A percentile compares a stretch with the other conserved stretches of the same genome.
These are phyloP conservation scores for Troides aeacus DNA, from an alignment of 2,888 invertebrate genomes.

Conservation along the genomic window DNA sequence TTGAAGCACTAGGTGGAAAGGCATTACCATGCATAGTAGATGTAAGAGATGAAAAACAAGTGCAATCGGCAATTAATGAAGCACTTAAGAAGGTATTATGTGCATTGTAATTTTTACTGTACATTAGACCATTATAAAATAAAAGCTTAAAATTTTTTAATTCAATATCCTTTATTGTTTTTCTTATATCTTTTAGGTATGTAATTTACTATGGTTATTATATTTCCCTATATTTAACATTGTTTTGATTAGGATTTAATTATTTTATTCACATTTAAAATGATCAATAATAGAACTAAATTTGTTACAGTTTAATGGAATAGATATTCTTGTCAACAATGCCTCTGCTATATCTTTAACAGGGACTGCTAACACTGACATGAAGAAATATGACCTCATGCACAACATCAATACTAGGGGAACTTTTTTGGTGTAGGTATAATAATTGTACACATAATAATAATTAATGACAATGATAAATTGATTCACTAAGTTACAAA, in stretches of 20 bases:
- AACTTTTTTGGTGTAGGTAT: constrained; percentile 80
- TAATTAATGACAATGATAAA: too few relatives aligned
- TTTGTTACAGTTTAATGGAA: constrained; percentile 91
- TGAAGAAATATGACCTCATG: constrained; percentile 99
- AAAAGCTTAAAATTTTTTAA: too few relatives aligned
- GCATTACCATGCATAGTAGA: constrained; percentile 93
- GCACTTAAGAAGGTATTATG: constrained; percentile 82
- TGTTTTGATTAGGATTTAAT: too few relatives aligned
- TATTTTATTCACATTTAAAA: too few relatives aligned
- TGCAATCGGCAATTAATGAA: constrained; percentile 85
- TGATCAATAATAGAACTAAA: not conserved
- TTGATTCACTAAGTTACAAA: too few relatives aligned
- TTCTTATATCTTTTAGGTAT: too few relatives aligned
- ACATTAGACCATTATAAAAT: too few relatives aligned
- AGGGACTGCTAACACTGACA: constrained; percentile 89
- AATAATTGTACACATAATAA: too few relatives aligned
- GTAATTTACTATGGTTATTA: too few relatives aligned
- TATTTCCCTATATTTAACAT: too few relatives aligned
- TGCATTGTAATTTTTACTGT: too few relatives aligned
- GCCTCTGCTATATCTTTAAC: constrained; percentile 96
- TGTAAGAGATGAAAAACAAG: constrained; percentile 89
- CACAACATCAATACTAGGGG: constrained; percentile 96
- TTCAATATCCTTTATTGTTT: too few relatives aligned
- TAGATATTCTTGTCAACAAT: constrained; percentile 97
- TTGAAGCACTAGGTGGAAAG: constrained; percentile 92